phyloP scores from a whole-genome alignment of 2,888 invertebrate species.

The Diaperis boleti region DNA sequence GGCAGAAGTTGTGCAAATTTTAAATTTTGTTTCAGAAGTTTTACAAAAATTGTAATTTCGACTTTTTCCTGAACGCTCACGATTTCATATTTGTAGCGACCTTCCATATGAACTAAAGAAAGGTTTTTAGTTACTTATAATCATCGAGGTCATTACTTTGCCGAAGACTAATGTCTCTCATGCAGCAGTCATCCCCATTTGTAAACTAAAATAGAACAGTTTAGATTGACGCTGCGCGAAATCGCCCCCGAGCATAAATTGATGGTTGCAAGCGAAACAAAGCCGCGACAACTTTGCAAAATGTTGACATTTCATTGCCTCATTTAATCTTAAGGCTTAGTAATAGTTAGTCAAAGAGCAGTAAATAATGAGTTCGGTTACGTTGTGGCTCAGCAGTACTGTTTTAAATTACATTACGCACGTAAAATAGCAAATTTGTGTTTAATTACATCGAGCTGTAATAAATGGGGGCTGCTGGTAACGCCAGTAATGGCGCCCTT shows the following conservation, averaged over 20 bases:
- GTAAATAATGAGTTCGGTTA: constrained; percentile 42
- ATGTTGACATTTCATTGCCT: constrained; percentile 38
- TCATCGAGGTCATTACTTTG: too few relatives aligned
- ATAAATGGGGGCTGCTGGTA: constrained; percentile 44
- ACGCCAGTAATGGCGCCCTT: constrained; percentile 37
- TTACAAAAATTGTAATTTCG: background rate
- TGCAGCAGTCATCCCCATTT: too few relatives aligned
- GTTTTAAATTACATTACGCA: constrained; percentile 46
- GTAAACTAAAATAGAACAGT: background rate
- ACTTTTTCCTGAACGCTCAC: background rate
- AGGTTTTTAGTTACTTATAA: too few relatives aligned
- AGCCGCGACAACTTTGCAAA: constrained; percentile 14
- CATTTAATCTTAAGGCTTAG: constrained; percentile 30
- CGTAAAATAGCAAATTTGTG: constrained; percentile 47
- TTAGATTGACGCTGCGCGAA: background rate
- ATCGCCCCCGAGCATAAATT: constrained; percentile 20
- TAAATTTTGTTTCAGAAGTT: too few relatives aligned
- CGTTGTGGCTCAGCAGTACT: constrained; percentile 34
- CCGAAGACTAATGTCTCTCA: too few relatives aligned
- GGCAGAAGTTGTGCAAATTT: too few relatives aligned
- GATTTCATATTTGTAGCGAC: background rate
- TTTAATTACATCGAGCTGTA: constrained; percentile 45
- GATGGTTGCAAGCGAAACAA: constrained; percentile 20
- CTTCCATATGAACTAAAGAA: too few relatives aligned
- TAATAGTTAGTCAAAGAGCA: constrained; percentile 44